Conservation (phyloP, 2,113 vertebrate species). For the Tyrannus savana region DNA sequence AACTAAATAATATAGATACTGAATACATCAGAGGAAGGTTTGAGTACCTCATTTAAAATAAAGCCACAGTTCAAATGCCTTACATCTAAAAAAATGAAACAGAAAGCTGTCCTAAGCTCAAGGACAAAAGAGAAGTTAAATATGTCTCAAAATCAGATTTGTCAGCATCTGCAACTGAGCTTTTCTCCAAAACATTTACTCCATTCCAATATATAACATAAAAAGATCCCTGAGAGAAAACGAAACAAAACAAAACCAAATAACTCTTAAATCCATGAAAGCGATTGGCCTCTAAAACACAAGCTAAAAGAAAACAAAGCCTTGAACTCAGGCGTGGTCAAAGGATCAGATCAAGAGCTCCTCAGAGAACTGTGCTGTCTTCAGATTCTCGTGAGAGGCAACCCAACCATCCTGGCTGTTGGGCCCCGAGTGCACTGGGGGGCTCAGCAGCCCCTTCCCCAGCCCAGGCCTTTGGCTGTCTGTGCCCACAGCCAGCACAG, state of each 20-base stretch:
- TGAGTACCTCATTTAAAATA: neutral
- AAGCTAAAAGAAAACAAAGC: neutral
- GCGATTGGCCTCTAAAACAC: neutral
- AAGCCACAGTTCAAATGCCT: neutral
- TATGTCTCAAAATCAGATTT: neutral
- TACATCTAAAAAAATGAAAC: neutral
- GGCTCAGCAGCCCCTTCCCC: neutral
- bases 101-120: neutral
- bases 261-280: neutral
- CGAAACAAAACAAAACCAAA: neutral
- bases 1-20: neutral
- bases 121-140: neutral
- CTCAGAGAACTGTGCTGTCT: neutral
- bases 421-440: fast-evolving
- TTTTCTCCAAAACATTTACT: neutral
- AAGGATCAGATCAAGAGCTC: neutral
- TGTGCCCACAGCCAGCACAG: neutral
- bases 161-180: neutral
- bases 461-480: neutral
- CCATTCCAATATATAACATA: neutral
- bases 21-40: neutral
- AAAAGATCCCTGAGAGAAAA: neutral
- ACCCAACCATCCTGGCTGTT: neutral
- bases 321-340: neutral
- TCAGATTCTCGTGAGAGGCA: neutral